Base-by-base conservation (phyloP, 2,888 invertebrate species). In the Masnerella sp. region DNA sequence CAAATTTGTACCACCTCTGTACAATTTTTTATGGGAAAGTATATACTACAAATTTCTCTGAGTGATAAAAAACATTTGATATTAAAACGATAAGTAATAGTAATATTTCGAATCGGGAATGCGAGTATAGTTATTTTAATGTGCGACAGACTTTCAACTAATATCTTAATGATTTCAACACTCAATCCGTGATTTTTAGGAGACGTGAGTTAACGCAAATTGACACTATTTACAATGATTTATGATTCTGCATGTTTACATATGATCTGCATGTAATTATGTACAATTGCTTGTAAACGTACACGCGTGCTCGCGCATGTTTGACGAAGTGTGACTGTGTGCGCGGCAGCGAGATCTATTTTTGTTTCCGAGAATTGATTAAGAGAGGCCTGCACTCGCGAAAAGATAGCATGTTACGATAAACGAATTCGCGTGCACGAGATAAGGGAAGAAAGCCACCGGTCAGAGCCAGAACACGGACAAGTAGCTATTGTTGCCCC, bases 401-500 rank as follows among this genome's bases (percentile, higher is more conserved):
- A 59, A 71, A 71, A 59, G 65, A 71, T 65, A 72, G 59, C 54
- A 42, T 32, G 59, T 45, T 11, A 15, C 59, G 71, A 71, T 65
- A 64, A 59, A 52, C 36, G 65, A 59, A 64, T 71, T 71, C 71
- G 71, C 64, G 70, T 64, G 62, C 51, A 64, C 28, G 18, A 52
- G 61, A 72, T 64, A 72, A 67, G 54, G 59, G 49, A 73, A 73
- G 61, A 67, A 73, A 73, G 72, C 61, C 54, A 61, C 61, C 51
- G 67, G 49, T 12, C 61, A 52, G 56, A 51, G 42, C 54, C 32
- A 40, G 56, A 67, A 54, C 54, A 67, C 56, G 67, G 72, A 73
- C 67, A 73, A 73, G 67, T 73, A 61, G 72, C 61, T 62, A 73
- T 73, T 73, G 72, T 72, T 73, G 47, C 72, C 17, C 42, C 47